Conservation (phyloP, 2,888 invertebrate genomes). For the Chironomus tentans region DNA sequence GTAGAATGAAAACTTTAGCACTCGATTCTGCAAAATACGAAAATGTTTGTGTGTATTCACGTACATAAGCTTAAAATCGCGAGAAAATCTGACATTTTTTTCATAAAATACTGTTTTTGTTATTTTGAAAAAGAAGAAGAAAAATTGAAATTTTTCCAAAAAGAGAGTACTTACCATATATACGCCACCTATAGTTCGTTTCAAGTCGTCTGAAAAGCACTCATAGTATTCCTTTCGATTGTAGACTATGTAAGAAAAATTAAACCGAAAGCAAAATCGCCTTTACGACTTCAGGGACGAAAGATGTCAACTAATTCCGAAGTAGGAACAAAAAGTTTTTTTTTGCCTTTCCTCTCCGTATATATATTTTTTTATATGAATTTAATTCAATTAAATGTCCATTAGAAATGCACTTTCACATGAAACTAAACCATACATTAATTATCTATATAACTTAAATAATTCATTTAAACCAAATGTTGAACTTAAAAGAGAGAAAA, state of each 20-base stretch:
- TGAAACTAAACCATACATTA: neutral
- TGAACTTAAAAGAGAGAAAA: constrained; percentile 15
- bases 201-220: neutral
- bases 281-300: constrained; percentile 19
- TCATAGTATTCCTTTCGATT: constrained; percentile 5
- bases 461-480: neutral
- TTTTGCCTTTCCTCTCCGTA: neutral
- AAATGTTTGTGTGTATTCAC: neutral
- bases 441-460: neutral
- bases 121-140: neutral
- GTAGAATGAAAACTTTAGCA: neutral
- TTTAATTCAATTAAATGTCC: neutral
- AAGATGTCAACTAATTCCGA: constrained; percentile 16
- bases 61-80: constrained; percentile 14
- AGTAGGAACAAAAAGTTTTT: neutral
- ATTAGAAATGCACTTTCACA: neutral
- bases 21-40: neutral
- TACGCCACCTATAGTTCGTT: neutral
- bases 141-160: constrained; percentile 14
- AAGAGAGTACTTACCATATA: constrained; percentile 11
- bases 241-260: neutral
- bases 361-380: neutral
- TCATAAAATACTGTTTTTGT: neutral
- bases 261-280: neutral
- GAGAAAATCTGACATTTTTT: constrained; percentile 25